Evolutionary conservation across 2,888 invertebrate species (phyloP).

Genomic region (Oeneis ivallda): DNA sequence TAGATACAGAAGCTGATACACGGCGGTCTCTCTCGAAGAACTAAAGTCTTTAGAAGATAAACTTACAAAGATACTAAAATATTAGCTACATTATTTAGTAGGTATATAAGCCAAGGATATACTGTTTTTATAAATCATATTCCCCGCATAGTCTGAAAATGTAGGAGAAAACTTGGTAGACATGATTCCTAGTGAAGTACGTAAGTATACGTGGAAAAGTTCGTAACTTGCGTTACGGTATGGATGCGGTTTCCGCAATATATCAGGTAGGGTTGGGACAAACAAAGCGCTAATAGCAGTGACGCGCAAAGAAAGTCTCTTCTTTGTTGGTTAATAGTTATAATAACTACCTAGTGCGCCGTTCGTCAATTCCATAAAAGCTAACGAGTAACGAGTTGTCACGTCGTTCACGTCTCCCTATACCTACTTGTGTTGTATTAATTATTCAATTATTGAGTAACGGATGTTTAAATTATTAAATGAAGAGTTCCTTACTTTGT

Average conservation of each 20-base stretch:
- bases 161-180: constrained; percentile 18
- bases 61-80: neutral
- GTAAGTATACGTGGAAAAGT: constrained; percentile 9
- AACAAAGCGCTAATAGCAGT: neutral
- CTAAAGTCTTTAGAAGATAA: neutral
- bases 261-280: neutral
- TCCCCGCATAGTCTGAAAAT: constrained; percentile 5
- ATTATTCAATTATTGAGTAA: too few species aligned
- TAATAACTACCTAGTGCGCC: too few species aligned
- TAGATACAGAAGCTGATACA: neutral
- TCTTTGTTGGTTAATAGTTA: too few species aligned
- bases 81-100: neutral
- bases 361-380: too few species aligned
- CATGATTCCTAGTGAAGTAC: constrained; percentile 15
- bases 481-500: too few species aligned
- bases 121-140: constrained; percentile 12
- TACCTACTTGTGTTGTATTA: too few species aligned
- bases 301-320: too few species aligned
- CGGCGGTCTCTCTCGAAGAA: neutral
- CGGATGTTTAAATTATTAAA: too few species aligned
- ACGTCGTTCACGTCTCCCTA: too few species aligned
- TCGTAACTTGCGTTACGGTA: constrained; percentile 9
- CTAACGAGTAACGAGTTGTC: too few species aligned
- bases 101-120: neutral
- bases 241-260: constrained; percentile 12